Base-by-base conservation (phyloP, 2,113 vertebrate species). In the Scatophagus argus region DNA sequence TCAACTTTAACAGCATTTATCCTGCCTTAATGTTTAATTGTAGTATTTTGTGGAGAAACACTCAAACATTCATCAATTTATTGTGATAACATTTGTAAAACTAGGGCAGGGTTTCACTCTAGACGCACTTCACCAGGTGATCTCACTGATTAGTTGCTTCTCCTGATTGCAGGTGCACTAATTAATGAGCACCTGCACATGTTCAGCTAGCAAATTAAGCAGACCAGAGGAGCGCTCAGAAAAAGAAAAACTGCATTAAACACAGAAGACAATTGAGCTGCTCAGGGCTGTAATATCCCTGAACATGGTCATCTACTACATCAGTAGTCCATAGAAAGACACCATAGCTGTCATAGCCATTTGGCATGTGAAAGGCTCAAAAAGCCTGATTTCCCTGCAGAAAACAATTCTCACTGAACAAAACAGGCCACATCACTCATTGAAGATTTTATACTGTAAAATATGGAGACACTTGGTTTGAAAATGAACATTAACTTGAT, bases 41-140 rank as follows among this genome's bases (percentile, higher is more conserved):
- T 44, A 5, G 19, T 58, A 36, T 70, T 85, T 77, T 14, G 25
- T 64, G n/a, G 39, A 41, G 51, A 51, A 66, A 23, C 32, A 67
- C 49, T 54, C 43, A 64, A 51, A 32, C 31, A 58, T 12, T 36
- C 36, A 67, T 32, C 21, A 16, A 21, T 43, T 27, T 51, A 60
- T 56, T 17, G 44, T 39, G 21, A 31, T 46, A 59, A 41, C 31
- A 63, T 55, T 63, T 56, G 29, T 46, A 29, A 55, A 51, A 38
- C 17, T 39, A 21, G 21, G 11, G 34, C 31, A 51, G 13, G 11
- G 7, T 25, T 29, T 44, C 5, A 2, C 36, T 38, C 8, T 0
- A 23, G 39, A 25, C 29, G 8, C 36, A 46, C 43, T 29, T 9
- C 58, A 65, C 23, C 66, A 62, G 61, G 12, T 71, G 66, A 61